Conservation (phyloP, 2,888 invertebrate genomes). For the Napeogenes inachia region DNA sequence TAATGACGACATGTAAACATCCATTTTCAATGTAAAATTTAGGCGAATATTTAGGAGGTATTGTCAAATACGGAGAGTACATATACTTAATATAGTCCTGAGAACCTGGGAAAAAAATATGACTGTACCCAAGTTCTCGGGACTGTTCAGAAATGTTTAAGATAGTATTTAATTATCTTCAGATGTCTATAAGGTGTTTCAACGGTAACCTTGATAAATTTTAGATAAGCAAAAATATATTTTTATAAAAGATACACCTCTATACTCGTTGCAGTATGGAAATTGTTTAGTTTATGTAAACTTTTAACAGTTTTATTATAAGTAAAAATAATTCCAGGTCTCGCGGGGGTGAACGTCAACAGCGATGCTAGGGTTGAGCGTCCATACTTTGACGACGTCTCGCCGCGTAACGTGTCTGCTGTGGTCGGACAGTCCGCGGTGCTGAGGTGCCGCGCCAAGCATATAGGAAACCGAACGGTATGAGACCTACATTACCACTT, state of each 20-base stretch:
- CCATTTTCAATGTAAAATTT: constrained; percentile 2
- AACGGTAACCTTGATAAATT: too few species aligned
- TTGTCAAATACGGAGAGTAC: too few species aligned
- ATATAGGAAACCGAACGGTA: constrained; percentile 91
- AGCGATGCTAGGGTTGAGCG: constrained; percentile 73
- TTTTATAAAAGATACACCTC: too few species aligned
- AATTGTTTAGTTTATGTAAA: not conserved
- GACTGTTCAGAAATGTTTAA: too few species aligned
- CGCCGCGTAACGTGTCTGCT: constrained; percentile 88
- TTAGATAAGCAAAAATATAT: too few species aligned
- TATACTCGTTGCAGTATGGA: too few species aligned
- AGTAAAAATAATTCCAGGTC: constrained; percentile 45
- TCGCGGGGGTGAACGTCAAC: constrained; percentile 49
- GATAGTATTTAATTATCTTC: too few species aligned
- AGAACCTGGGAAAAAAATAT: too few species aligned
- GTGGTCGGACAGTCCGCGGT: constrained; percentile 89
- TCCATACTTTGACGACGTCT: constrained; percentile 91
- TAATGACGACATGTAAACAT: constrained; percentile 39
- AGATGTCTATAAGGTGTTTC: too few species aligned
- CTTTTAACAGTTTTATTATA: not conserved
- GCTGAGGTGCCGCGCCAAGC: constrained; percentile 89
- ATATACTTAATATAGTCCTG: too few species aligned
- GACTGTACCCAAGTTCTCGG: too few species aligned
- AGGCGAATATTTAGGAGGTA: not conserved
- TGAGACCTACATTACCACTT: constrained; percentile 61